Conservation (phyloP, 1,140 invertebrate species). For the Cotesia vestalis region DNA sequence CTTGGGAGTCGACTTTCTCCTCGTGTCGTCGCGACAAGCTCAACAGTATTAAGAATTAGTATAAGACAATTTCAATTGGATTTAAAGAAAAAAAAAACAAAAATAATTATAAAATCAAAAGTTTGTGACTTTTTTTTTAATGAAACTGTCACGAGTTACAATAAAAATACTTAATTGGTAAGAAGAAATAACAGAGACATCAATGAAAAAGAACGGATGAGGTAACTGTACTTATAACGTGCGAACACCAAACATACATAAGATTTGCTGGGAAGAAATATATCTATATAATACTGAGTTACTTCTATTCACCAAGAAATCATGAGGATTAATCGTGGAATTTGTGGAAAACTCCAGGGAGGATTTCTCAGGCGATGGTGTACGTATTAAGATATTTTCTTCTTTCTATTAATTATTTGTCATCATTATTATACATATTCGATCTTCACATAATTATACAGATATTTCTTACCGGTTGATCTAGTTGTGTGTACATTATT, state of each 20-base stretch:
- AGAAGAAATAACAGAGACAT: background rate
- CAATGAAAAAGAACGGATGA: constrained; percentile 5
- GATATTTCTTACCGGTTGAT: background rate
- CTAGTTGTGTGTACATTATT: background rate
- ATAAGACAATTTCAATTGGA: constrained; percentile 17
- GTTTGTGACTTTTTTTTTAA: too few relatives aligned
- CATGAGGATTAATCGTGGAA: constrained; percentile 62
- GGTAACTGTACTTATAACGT: constrained; percentile 13
- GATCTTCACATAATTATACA: background rate
- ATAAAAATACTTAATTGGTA: background rate
- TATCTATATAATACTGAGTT: constrained; percentile 1
- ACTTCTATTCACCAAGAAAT: constrained; percentile 18
- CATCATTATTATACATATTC: background rate
- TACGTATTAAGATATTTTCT: constrained; percentile 50
- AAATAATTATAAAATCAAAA: background rate
- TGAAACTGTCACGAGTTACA: too few relatives aligned
- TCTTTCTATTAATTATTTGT: constrained; percentile 1
- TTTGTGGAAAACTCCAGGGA: constrained; percentile 62
- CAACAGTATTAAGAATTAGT: background rate
- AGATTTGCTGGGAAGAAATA: background rate
- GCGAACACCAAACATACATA: constrained; percentile 10
- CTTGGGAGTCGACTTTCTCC: constrained; percentile 54
- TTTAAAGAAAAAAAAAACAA: background rate
- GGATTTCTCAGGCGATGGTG: constrained; percentile 64
- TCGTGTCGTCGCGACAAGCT: constrained; percentile 39